Percentiles rank a stretch among this genome's conserved stretches.
These are phyloP conservation scores for Phoxinus dragarum DNA, from an alignment of 2,797 vertebrate genomes.

Conservation along the genomic window DNA sequence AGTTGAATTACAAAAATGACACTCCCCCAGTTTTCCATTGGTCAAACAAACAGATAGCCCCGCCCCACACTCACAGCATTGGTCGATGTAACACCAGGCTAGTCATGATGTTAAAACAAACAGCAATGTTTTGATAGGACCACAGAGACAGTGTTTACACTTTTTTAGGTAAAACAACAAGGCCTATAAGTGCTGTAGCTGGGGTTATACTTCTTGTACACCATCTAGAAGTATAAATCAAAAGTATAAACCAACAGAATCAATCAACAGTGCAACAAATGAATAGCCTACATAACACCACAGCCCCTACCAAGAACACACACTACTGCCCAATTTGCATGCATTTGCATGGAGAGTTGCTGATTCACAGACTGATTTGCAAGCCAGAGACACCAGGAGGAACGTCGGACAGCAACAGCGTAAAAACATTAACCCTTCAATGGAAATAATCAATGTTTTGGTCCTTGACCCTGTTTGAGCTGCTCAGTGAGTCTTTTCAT, in stretches of 20 bases:
- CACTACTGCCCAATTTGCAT: constrained; percentile 28
- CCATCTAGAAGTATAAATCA: constrained; percentile 25
- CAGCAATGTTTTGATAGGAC: neutral
- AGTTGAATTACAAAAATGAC: neutral
- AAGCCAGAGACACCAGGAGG: constrained; percentile 6
- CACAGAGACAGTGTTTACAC: neutral
- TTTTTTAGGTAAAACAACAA: neutral
- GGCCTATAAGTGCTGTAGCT: neutral
- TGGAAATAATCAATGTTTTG: neutral
- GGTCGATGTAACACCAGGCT: neutral
- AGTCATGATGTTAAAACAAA: neutral
- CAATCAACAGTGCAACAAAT: constrained; percentile 29
- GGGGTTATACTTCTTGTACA: neutral
- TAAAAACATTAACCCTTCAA: neutral
- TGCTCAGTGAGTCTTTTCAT: neutral
- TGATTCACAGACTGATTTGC: constrained; percentile 15
- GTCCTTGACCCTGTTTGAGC: neutral
- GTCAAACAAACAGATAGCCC: neutral
- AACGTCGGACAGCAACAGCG: neutral
- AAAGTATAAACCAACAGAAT: constrained; percentile 24
- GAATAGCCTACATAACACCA: neutral
- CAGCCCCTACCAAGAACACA: neutral
- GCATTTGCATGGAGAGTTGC: constrained; percentile 36
- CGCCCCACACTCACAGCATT: neutral
- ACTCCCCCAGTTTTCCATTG: neutral